Conservation (phyloP, 2,797 vertebrate genomes). For the Leucoraja ocellata region DNA sequence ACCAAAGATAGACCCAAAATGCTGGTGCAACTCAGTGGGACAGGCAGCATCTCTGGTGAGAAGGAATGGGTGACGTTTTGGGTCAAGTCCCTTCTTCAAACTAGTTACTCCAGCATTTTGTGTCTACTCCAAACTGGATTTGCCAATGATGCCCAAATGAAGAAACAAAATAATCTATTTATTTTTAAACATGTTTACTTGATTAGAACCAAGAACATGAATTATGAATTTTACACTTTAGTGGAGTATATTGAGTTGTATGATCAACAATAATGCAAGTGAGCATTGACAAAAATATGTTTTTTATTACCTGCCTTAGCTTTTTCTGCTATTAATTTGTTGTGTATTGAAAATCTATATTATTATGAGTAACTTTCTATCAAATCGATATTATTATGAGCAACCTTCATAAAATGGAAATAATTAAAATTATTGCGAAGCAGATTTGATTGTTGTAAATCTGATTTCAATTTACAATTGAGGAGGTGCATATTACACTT, state of each 20-base stretch:
- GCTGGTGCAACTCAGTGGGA: no score
- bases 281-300: neutral
- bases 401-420: neutral
- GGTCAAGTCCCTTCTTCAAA: no score
- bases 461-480: neutral
- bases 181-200: neutral
- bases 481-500: neutral
- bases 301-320: neutral
- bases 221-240: neutral
- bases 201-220: neutral
- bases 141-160: no score
- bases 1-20: no score
- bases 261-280: neutral
- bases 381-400: neutral
- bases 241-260: neutral
- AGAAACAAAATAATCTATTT: no score
- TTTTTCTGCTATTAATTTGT: neutral
- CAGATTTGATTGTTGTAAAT: neutral
- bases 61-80: no score
- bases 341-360: constrained; percentile 3
- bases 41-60: no score
- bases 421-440: neutral
- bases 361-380: neutral
- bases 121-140: no score
- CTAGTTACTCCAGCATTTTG: no score